phyloP scores from a whole-genome alignment of 2,797 vertebrate species.

The Eutrigla gurnardus region DNA sequence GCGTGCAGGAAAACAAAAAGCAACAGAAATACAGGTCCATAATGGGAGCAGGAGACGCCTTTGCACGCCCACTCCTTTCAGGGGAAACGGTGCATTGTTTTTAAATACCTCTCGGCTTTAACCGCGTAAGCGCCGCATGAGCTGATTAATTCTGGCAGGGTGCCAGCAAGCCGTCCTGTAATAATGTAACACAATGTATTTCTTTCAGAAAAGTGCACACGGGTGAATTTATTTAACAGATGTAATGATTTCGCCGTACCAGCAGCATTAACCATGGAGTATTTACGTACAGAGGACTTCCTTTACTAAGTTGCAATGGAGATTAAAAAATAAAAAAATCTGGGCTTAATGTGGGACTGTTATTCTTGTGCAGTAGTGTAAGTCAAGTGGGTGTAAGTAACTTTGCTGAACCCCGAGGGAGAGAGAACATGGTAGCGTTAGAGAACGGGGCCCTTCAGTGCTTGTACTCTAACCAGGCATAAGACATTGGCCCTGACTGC shows the following conservation, averaged over 20 bases:
- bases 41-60: neutral
- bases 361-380: constrained; percentile 65
- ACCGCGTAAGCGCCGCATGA: constrained; percentile 46
- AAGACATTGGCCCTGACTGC: constrained; percentile 72
- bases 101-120: constrained; percentile 61
- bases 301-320: constrained; percentile 41
- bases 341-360: constrained; percentile 70
- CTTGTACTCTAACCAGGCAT: constrained; percentile 75
- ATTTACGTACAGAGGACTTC: constrained; percentile 55
- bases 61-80: constrained; percentile 19
- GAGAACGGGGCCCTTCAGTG: constrained; percentile 53
- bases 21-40: neutral
- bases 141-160: constrained; percentile 61
- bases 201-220: constrained; percentile 58
- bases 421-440: constrained; percentile 43
- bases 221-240: constrained; percentile 41
- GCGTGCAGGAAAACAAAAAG: neutral
- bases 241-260: constrained; percentile 54
- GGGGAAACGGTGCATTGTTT: constrained; percentile 48
- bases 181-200: constrained; percentile 58
- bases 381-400: constrained; percentile 77
- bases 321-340: constrained; percentile 33
- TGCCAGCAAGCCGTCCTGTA: constrained; percentile 40
- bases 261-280: constrained; percentile 53
- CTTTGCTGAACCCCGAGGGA: constrained; percentile 62